Evolutionary conservation across 2,797 vertebrate genomes (phyloP), one percentile per base, ranked within the genome.

Genomic region (Tangara arthus): DNA sequence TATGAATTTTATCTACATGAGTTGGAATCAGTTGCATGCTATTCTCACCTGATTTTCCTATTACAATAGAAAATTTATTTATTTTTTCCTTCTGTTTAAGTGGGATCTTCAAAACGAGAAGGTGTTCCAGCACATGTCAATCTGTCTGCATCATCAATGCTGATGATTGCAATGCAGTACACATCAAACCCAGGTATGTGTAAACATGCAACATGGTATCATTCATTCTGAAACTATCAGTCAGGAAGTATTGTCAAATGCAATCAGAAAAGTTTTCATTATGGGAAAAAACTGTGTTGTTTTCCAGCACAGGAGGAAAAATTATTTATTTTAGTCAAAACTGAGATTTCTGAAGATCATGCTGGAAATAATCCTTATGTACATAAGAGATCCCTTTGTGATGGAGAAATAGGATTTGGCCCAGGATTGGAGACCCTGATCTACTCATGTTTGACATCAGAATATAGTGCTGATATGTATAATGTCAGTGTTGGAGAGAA

Each of bases 161-260:
- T 99, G 65, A 99, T 99, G 99, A 99, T 99, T 94, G 99, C 99
- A 93, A 99, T 99, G 99, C 99, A 99, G 97, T 99, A 99, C 96
- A 99, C 99, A 21, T 98, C 99, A 78, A 99, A 99, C 94, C 99
- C 99, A 91, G 99, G 99, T 99, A 98, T 82, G 97, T 71, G 44
- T 60, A 46, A 69, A 61, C 16, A 11, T 41, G 39, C 14, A 68
- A 15, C 35, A 12, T 7, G 28, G 14, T 70, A 14, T 72, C 21
- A 9, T 76, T 79, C 12, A 59, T 57, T 79, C 10, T 70, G 15
- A 82, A 90, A 47, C n/a, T 44, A 2, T 56, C 32, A 86, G 18
- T 72, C 47, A 13, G 34, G 17, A 89, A 92, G n/a, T 35, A 34
- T 56, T 70, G 46, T 81, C 41, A 83, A 53, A 37, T 42, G 15